Evolutionary conservation across 2,888 invertebrate species (phyloP).

Genomic region (Plebejus argus): DNA sequence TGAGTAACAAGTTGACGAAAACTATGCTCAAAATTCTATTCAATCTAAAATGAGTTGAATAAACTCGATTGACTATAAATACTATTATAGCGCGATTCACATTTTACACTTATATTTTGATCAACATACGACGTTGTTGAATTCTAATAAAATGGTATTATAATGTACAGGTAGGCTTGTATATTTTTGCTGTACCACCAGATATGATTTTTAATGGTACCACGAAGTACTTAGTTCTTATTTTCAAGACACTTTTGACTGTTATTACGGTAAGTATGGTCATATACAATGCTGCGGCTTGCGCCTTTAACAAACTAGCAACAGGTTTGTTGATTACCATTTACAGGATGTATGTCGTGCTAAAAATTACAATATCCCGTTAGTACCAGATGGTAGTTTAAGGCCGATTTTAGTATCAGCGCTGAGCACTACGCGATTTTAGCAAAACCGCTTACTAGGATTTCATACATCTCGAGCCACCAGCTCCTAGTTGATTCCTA

Average conservation of each 20-base stretch:
- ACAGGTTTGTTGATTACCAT: too few species aligned
- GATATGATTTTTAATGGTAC: not conserved
- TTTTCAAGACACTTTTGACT: not conserved
- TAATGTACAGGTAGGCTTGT: constrained; percentile 3
- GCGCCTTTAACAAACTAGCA: too few species aligned
- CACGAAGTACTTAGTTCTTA: not conserved
- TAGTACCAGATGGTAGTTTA: too few species aligned
- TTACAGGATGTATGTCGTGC: too few species aligned
- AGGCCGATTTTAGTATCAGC: too few species aligned
- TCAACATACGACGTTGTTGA: not conserved
- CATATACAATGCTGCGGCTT: too few species aligned
- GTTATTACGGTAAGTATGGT: not conserved
- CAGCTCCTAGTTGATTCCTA: too few species aligned
- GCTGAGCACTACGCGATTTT: too few species aligned
- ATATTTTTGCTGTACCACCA: not conserved
- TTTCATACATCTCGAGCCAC: too few species aligned
- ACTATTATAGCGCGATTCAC: not conserved
- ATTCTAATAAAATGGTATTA: not conserved
- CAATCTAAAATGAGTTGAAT: not conserved
- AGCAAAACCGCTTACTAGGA: too few species aligned
- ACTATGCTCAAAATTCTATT: not conserved
- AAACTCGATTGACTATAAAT: not conserved
- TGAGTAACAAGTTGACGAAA: not conserved
- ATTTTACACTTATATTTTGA: not conserved
- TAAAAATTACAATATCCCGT: too few species aligned